Evolutionary conservation across 2,888 invertebrate genomes (phyloP), one percentile per base, ranked within the genome.

Genomic region (Harpalus rufipes): DNA sequence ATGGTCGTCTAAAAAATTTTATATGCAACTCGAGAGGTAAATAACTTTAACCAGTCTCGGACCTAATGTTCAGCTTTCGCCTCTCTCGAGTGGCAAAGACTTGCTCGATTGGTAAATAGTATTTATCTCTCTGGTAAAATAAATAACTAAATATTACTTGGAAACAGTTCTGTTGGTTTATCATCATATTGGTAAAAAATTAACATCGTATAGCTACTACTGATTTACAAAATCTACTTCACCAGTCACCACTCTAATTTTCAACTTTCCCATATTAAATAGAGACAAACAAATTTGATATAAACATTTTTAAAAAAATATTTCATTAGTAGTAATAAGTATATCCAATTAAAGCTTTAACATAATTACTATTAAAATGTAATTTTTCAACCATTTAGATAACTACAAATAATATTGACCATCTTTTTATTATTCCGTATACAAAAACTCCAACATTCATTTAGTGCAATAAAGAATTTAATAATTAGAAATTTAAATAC

Each of bases 201-300:
- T n/a, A 10, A 7, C 1, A 10, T 44, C 6, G 44, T 3, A 4
- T 10, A 4, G 1, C 1, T 44, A 5, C 7, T 44, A 7, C 44
- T 10, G 6, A 10, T 44, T 44, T 44, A n/a, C 32, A 14, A n/a
- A n/a, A n/a, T n/a, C n/a, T n/a, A n/a, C n/a, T n/a, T n/a, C n/a
- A n/a, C n/a, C n/a, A n/a, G n/a, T n/a, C n/a, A n/a, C n/a, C n/a
- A n/a, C n/a, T n/a, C n/a, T n/a, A n/a, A n/a, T n/a, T n/a, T n/a
- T n/a, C n/a, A n/a, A n/a, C 21, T 32, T 32, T 32, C 32, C 32
- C 32, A 32, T 32, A 5, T 32, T 32, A 32, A 32, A 68, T 68
- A 68, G n/a, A 14, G 2, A 63, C 21, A 63, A 68, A 68, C 68
- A 68, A 63, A 68, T 68, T 68, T 68, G 39, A 68, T 68, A 68